Evolutionary conservation across 2,888 invertebrate genomes (phyloP).

Genomic region (Cancer borealis): DNA sequence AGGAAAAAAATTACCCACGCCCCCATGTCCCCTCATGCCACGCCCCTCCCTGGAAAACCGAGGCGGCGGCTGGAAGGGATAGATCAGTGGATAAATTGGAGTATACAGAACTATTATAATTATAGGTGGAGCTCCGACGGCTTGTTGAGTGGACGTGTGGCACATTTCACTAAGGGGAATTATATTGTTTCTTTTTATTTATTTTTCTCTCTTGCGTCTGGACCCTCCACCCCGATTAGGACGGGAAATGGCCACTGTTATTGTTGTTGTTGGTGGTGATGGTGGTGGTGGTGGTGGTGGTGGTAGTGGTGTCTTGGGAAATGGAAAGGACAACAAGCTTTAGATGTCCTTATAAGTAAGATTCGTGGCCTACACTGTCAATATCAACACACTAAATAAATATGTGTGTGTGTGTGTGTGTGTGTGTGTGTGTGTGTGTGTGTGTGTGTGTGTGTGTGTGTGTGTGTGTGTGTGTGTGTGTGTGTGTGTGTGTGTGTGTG

Average conservation of each 20-base stretch:
- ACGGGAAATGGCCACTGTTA: neutral
- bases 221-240: neutral
- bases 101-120: neutral
- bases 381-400: neutral
- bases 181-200: neutral
- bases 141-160: neutral
- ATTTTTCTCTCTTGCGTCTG: neutral
- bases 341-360: neutral
- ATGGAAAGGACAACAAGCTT: neutral
- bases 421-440: constrained; percentile 6
- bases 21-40: neutral
- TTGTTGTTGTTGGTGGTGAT: neutral
- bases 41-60: neutral
- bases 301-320: neutral
- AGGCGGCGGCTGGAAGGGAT: neutral
- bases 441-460: constrained; percentile 8
- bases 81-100: neutral
- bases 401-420: neutral
- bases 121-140: neutral
- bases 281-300: neutral
- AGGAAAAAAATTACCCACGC: neutral
- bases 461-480: neutral
- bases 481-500: too few relatives aligned
- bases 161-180: neutral
- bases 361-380: neutral